Evolutionary conservation across 23 tunicate species (phyloP).

Genomic region (Styela plicata): DNA sequence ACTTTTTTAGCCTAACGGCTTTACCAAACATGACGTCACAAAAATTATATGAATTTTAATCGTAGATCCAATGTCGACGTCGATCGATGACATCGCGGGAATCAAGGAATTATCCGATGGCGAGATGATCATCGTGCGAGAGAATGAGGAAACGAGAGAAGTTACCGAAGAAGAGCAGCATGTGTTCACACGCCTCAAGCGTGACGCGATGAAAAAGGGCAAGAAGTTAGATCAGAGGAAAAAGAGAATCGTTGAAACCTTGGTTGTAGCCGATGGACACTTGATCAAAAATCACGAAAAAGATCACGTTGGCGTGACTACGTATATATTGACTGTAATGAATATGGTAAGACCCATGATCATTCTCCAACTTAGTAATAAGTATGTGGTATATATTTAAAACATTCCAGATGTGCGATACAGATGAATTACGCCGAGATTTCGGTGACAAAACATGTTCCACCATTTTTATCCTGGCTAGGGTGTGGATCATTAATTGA

Average conservation of each 20-base stretch:
- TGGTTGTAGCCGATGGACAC: constrained; percentile 74
- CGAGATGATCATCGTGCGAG: neutral
- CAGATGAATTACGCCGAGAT: too few species aligned
- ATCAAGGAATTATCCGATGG: constrained; percentile 19
- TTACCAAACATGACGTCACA: too few species aligned
- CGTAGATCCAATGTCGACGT: neutral
- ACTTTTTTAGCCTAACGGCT: too few species aligned
- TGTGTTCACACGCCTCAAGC: neutral
- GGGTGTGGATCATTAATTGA: too few species aligned
- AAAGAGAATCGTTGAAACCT: constrained; percentile 52
- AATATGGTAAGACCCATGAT: constrained; percentile 91
- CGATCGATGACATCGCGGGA: neutral
- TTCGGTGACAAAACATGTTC: too few species aligned
- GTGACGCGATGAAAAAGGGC: neutral
- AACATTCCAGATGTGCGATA: too few species aligned
- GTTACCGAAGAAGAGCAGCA: neutral
- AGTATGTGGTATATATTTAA: too few species aligned
- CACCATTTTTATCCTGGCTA: too few species aligned
- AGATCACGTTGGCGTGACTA: constrained; percentile 65
- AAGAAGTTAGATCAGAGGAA: neutral
- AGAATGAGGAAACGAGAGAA: neutral
- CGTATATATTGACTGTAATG: constrained; percentile 82
- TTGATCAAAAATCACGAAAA: constrained; percentile 72
- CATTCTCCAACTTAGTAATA: too few species aligned
- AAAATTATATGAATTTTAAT: too few species aligned